phyloP scores from a whole-genome alignment of 1,140 invertebrate species.

The Hydropsyche tenuis region DNA sequence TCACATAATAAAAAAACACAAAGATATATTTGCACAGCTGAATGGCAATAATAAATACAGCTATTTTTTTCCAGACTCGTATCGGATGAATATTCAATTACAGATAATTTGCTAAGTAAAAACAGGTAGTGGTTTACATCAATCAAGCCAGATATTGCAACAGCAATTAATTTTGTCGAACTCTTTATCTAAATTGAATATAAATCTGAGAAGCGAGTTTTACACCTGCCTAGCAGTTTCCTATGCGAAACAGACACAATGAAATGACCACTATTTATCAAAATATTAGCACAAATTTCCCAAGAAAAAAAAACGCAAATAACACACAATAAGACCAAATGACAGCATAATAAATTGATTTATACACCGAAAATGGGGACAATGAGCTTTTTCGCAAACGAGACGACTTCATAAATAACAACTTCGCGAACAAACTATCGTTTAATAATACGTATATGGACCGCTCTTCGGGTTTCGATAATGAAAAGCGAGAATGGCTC shows the following conservation, averaged over 20 bases:
- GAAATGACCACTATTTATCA: slow-evolving; percentile 48
- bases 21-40: too few relatives aligned
- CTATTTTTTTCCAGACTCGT: neutral
- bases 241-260: slow-evolving; percentile 10
- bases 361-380: slow-evolving; percentile 19
- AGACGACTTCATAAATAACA: slow-evolving; percentile 35
- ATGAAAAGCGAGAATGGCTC: neutral
- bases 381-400: slow-evolving; percentile 18
- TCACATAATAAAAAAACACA: too few relatives aligned
- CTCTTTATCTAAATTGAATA: slow-evolving; percentile 9
- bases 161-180: slow-evolving; percentile 22
- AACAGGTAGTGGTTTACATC: slow-evolving; percentile 10
- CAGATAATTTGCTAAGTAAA: slow-evolving; percentile 22
- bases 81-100: slow-evolving; percentile 16
- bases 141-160: slow-evolving; percentile 3
- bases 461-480: neutral
- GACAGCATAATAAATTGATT: slow-evolving; percentile 36
- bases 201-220: slow-evolving; percentile 20
- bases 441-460: neutral
- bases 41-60: neutral
- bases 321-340: slow-evolving; percentile 27
- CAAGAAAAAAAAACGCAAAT: neutral
- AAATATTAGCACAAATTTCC: slow-evolving; percentile 45
- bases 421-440: slow-evolving; percentile 25
- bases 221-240: slow-evolving; percentile 13